Evolutionary conservation across 2,113 vertebrate species (phyloP), one percentile per base, ranked within the genome.

Genomic region (Misgurnus anguillicaudatus): DNA sequence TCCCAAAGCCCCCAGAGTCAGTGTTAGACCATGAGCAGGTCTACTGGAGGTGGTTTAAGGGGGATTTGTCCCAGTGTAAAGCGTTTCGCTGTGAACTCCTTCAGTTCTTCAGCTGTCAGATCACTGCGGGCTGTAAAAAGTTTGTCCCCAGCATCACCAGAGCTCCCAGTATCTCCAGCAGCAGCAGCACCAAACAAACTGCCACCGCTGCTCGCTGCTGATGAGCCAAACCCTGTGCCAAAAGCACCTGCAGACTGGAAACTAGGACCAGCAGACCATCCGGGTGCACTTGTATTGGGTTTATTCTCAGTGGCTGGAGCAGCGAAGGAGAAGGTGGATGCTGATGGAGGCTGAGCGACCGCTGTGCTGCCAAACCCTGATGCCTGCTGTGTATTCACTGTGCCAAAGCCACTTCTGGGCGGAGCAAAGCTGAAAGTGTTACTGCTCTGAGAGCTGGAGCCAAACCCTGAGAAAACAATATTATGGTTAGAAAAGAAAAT

Each of bases 31-130:
- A 80, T 73, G 81, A 97, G 76, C 86, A 98, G 89, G 77, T 95
- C 91, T 6, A 87, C 51, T 7, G 95, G 95, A 0, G 95, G 94
- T 0, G 94, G 93, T 79, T 90, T 92, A 51, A 96, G 81, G 57
- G 94, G 94, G 83, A 97, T 94, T 87, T 93, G 95, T 31, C 94
- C 95, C 7, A 95, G 64, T 0, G 89, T 93, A 87, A 96, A 96
- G 67, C 84, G 93, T 69, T 92, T 94, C 5, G 89, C 91, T 57
- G 90, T 89, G 81, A 97, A 99, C 67, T 98, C 94, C 42, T 88
- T 88, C 42, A 97, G 80, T 81, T 99, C 96, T 58, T 96, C 95
- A 5, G 86, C 67, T 4, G 92, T 93, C 31, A 99, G 89, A 3
- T 94, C 91, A 1, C 85, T 85, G 82, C 87, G 92, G 16, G 92